These are phyloP conservation scores for Coptotermes formosanus DNA, from an alignment of 1,140 invertebrate genomes.

Conservation along the genomic window DNA sequence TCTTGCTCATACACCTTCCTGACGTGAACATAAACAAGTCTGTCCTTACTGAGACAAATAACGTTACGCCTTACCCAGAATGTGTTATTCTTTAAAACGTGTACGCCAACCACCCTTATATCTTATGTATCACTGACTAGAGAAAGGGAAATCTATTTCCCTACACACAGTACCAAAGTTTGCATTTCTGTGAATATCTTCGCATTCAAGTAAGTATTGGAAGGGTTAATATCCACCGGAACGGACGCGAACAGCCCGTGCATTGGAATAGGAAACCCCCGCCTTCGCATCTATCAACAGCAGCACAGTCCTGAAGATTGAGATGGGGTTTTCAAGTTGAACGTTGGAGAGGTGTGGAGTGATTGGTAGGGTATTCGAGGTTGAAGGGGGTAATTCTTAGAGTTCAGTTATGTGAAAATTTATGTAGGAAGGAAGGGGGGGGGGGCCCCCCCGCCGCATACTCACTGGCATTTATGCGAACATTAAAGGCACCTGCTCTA, in stretches of 20 bases:
- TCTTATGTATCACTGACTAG: too few relatives aligned
- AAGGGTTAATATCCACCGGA: neutral
- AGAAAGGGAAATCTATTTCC: too few relatives aligned
- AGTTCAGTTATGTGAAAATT: too few relatives aligned
- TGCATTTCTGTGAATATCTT: neutral
- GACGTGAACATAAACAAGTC: too few relatives aligned
- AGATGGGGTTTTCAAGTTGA: neutral
- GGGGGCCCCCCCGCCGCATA: neutral
- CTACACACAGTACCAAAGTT: neutral
- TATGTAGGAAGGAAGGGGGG: too few relatives aligned
- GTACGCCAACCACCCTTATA: too few relatives aligned
- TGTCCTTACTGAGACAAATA: too few relatives aligned
- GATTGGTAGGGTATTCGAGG: neutral
- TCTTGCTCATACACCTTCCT: too few relatives aligned
- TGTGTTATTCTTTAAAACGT: too few relatives aligned
- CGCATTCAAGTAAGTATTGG: neutral
- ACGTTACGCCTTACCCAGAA: too few relatives aligned
- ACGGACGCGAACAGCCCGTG: neutral
- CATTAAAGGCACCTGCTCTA: too few relatives aligned
- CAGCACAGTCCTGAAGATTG: neutral
- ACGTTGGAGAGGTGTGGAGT: neutral
- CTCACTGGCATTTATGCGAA: neutral
- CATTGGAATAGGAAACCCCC: neutral
- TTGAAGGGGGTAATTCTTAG: neutral
- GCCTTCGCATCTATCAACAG: neutral